Evolutionary conservation across 2,797 vertebrate species (phyloP).

Genomic region (Xenopus petersii): DNA sequence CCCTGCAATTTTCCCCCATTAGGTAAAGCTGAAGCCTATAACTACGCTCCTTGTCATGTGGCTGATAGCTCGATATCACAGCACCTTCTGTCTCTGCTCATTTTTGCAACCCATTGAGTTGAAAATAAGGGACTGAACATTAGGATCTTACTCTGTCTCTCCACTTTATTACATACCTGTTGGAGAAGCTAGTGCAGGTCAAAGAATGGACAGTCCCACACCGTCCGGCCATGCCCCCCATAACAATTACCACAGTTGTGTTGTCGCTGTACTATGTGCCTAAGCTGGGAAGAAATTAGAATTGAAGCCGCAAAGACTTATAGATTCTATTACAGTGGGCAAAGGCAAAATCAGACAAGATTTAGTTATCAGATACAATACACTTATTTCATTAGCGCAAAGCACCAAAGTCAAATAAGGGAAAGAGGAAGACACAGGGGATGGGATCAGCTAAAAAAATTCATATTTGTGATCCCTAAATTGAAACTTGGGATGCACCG

Average conservation of each 20-base stretch:
- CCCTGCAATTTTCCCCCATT: constrained; percentile 27
- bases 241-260: background rate
- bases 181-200: background rate
- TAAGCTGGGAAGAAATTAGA: background rate
- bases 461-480: no score
- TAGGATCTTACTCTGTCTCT: background rate
- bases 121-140: background rate
- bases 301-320: no score
- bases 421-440: no score
- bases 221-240: background rate
- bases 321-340: no score
- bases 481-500: no score
- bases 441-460: no score
- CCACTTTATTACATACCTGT: constrained; percentile 1
- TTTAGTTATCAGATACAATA: no score
- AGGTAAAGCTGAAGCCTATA: constrained; percentile 14
- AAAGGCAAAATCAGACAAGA: no score
- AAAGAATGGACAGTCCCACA: background rate
- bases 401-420: no score
- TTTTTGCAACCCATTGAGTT: background rate
- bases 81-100: background rate
- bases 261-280: background rate
- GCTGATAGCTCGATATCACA: background rate
- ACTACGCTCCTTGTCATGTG: constrained; percentile 11
- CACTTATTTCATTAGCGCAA: no score